These are phyloP conservation scores for Pseudopleuronectes americanus DNA, from an alignment of 2,797 vertebrate species.

Conservation along the genomic window DNA sequence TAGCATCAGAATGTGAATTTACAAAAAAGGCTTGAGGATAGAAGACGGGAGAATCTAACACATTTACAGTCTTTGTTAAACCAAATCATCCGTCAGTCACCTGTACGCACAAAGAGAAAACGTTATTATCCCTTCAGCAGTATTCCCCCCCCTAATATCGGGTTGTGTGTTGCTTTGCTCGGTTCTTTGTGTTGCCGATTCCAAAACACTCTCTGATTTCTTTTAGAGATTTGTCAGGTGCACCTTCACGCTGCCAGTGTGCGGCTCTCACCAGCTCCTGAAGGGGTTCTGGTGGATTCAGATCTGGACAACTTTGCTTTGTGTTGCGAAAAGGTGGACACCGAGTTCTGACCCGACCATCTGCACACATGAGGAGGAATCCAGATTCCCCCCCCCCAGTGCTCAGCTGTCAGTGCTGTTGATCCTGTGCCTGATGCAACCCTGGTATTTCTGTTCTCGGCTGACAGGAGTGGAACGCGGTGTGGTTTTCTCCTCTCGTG, in stretches of 20 bases:
- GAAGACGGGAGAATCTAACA: conserved; percentile 9
- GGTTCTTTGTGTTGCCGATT: neutral
- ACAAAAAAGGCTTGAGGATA: conserved; percentile 16
- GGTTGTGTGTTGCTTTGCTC: neutral
- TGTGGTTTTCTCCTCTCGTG: neutral
- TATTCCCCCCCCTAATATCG: neutral
- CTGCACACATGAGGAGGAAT: neutral
- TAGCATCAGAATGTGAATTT: conserved; percentile 14
- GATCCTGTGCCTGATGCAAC: neutral
- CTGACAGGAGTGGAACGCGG: neutral
- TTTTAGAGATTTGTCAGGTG: neutral
- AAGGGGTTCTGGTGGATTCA: too few species aligned
- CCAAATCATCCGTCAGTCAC: conserved; percentile 9
- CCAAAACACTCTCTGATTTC: neutral
- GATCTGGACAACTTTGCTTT: too few species aligned
- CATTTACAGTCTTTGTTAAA: conserved; percentile 14
- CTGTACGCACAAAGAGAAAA: conserved; percentile 7
- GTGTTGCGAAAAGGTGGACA: neutral
- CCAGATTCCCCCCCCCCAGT: neutral
- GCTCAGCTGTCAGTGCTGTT: too few species aligned
- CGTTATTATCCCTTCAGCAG: neutral
- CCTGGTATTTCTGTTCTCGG: neutral
- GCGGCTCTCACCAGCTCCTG: neutral
- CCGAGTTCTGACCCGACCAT: neutral
- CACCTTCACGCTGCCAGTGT: neutral